phyloP scores from a whole-genome alignment of 30 jellyfish, hydroid and myxozoan genomes.

The Catostylus mosaicus region DNA sequence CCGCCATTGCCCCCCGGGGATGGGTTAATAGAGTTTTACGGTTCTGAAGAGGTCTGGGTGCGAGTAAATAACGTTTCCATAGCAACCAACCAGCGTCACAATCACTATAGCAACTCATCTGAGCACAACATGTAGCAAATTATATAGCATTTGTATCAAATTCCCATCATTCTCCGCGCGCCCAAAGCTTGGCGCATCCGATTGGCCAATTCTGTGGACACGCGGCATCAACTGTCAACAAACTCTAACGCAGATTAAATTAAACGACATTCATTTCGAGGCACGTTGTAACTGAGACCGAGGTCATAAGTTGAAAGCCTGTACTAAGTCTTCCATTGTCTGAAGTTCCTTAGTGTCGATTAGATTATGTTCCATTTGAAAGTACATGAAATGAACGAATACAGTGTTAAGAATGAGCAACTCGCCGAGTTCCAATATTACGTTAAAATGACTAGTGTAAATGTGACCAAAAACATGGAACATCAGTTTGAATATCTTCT shows the following conservation, averaged over 20 bases:
- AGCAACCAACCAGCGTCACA: too few relatives aligned
- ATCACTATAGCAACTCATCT: too few relatives aligned
- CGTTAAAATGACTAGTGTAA: slow-evolving; percentile 83
- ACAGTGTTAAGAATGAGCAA: slow-evolving; percentile 74
- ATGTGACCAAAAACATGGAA: slow-evolving; percentile 95
- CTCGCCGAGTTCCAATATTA: slow-evolving; percentile 72
- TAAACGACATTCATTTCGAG: slow-evolving; percentile 16
- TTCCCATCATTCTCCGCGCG: too few relatives aligned
- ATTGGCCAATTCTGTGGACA: too few relatives aligned
- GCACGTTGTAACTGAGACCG: neutral
- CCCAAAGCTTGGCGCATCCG: too few relatives aligned
- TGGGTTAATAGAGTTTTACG: too few relatives aligned
- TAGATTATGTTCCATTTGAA: slow-evolving; percentile 92
- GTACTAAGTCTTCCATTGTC: slow-evolving; percentile 90
- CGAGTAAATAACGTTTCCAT: too few relatives aligned
- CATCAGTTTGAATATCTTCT: slow-evolving; percentile 80
- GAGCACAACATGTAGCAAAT: too few relatives aligned
- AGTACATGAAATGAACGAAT: slow-evolving; percentile 94
- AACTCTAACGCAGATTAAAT: neutral
- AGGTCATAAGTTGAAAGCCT: slow-evolving; percentile 85
- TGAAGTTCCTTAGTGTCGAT: slow-evolving; percentile 90
- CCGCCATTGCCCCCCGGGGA: too few relatives aligned
- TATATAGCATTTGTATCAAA: too few relatives aligned
- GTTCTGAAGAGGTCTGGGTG: too few relatives aligned
- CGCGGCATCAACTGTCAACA: neutral